A percentile compares a stretch with the other conserved stretches of the same genome.
phyloP scores from a whole-genome alignment of 1,140 invertebrate species.

The Drosophila carrolli region DNA sequence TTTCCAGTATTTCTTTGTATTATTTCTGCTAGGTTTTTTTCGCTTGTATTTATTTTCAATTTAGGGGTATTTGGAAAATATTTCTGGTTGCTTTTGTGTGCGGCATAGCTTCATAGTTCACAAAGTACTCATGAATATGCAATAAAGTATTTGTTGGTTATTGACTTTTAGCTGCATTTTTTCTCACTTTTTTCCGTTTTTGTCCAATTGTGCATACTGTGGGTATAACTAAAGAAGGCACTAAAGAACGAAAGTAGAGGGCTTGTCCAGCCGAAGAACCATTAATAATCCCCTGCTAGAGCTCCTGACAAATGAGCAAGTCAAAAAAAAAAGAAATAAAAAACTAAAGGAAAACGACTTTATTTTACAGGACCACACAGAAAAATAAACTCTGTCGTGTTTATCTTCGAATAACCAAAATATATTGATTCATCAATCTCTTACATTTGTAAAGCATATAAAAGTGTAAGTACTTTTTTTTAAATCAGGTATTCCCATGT shows the following conservation, averaged over 20 bases:
- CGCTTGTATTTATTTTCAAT: too few species aligned
- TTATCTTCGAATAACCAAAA: not conserved
- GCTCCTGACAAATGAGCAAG: constrained; percentile 36
- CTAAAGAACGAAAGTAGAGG: constrained; percentile 1
- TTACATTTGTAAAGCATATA: too few species aligned
- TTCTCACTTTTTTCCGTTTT: constrained; percentile 10
- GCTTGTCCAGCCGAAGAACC: constrained; percentile 10
- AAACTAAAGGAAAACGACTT: constrained; percentile 15
- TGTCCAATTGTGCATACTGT: constrained; percentile 57
- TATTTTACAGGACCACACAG: not conserved
- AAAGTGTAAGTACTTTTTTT: too few species aligned
- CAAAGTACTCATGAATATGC: too few species aligned
- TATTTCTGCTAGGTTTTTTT: too few species aligned
- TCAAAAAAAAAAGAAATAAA: not conserved
- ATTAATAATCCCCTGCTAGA: constrained; percentile 35
- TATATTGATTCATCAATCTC: not conserved
- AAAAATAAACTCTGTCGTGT: not conserved
- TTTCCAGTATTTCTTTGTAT: too few species aligned
- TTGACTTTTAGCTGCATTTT: too few species aligned
- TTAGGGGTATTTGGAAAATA: too few species aligned
- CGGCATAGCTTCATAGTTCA: too few species aligned
- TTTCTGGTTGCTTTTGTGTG: too few species aligned
- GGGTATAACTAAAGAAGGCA: constrained; percentile 9
- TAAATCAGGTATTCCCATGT: too few species aligned
- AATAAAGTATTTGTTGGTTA: too few species aligned